phyloP scores from a whole-genome alignment of 2,113 vertebrate genomes.

The Bothrops jararaca region DNA sequence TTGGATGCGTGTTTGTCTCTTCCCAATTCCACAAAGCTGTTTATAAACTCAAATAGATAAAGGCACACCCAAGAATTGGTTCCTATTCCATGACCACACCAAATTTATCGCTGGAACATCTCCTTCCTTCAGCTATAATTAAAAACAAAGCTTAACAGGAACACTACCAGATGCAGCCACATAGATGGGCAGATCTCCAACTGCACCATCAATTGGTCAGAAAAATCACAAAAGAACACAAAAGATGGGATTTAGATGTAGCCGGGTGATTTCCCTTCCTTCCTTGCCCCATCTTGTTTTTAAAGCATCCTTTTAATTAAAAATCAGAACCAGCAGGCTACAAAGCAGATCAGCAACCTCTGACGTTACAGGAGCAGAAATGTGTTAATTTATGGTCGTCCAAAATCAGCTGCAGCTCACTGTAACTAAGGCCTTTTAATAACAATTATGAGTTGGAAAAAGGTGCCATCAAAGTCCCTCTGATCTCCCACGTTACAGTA shows the following conservation, averaged over 20 bases:
- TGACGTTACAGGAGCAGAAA: not conserved
- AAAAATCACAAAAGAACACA: not conserved
- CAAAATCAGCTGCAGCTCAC: not conserved
- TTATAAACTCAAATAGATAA: not conserved
- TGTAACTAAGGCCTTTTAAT: not conserved
- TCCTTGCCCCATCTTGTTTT: not conserved
- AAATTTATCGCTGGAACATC: not conserved
- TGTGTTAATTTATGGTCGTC: not conserved
- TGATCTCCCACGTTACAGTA: not conserved
- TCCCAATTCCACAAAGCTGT: not conserved
- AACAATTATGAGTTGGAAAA: not conserved
- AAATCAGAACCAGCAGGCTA: not conserved
- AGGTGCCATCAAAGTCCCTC: not conserved
- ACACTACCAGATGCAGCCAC: not conserved
- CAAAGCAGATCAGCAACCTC: not conserved
- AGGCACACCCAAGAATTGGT: not conserved
- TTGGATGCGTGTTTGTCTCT: not conserved
- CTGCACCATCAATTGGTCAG: not conserved
- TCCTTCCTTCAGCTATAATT: not conserved
- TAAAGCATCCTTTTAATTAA: not conserved
- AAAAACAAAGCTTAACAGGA: not conserved
- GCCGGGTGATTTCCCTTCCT: not conserved
- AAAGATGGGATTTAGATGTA: not conserved
- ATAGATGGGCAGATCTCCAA: not conserved
- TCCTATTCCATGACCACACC: not conserved